These are phyloP conservation scores for Pelobates cultripes DNA, from an alignment of 2,797 vertebrate species.

Conservation along the genomic window DNA sequence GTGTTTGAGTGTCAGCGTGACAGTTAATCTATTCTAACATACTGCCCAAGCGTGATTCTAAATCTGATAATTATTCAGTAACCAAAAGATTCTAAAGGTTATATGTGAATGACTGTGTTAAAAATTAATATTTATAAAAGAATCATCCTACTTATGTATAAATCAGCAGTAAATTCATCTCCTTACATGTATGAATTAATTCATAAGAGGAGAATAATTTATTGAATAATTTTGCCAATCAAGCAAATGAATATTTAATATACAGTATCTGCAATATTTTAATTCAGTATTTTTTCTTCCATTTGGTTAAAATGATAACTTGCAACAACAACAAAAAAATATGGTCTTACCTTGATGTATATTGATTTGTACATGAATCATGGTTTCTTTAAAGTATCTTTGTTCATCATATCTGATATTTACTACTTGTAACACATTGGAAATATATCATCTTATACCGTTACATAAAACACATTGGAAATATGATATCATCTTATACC, in stretches of 20 bases:
- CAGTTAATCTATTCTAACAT: no score
- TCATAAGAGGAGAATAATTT: conserved; percentile 58
- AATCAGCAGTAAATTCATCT: not conserved
- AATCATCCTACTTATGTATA: conserved; percentile 2
- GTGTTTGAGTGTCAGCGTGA: no score
- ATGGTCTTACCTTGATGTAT: not conserved
- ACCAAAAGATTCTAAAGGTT: not conserved
- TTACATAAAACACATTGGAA: no score
- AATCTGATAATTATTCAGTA: not conserved
- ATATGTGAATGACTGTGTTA: not conserved
- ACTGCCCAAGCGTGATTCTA: not conserved
- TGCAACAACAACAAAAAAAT: no score
- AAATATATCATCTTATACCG: no score
- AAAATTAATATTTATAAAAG: not conserved
- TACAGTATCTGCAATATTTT: conserved; percentile 60
- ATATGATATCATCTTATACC: no score
- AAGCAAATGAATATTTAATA: conserved; percentile 69
- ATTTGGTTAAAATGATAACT: not conserved
- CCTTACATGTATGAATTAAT: conserved; percentile 9
- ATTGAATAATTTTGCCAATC: conserved; percentile 56
- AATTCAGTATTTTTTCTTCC: not conserved
- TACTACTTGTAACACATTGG: no score
- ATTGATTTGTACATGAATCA: not conserved
- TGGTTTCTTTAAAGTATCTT: not conserved
- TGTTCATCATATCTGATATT: no score